These are phyloP conservation scores for Oceanites oceanicus DNA, from an alignment of 2,113 vertebrate genomes.

Conservation along the genomic window DNA sequence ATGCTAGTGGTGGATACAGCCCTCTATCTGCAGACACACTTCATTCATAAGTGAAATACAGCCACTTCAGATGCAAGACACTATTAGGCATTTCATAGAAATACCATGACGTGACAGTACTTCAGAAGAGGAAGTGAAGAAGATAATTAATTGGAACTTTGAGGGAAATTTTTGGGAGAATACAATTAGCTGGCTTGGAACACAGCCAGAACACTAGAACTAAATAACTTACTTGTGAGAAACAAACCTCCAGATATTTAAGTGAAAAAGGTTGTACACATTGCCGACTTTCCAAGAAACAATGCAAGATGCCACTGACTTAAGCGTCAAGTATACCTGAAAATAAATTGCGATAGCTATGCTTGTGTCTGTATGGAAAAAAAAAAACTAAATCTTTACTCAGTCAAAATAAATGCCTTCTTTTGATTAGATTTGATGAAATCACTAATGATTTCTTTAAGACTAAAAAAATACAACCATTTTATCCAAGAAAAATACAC, in stretches of 20 bases:
- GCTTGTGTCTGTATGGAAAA: neutral
- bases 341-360: neutral
- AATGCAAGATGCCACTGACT: neutral
- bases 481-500: neutral
- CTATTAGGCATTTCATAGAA: neutral
- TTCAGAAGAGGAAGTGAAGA: neutral
- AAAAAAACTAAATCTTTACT: neutral
- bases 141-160: conserved; percentile 8
- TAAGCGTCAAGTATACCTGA: neutral
- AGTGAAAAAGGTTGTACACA: neutral
- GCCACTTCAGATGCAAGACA: neutral
- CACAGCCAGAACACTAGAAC: neutral
- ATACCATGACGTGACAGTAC: neutral
- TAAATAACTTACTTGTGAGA: neutral
- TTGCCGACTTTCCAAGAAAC: neutral
- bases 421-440: neutral
- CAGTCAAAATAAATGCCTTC: neutral
- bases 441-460: neutral
- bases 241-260: neutral
- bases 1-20: neutral
- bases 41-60: neutral
- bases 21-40: neutral
- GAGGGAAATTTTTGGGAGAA: neutral
- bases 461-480: neutral
- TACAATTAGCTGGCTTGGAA: conserved; percentile 16